These are phyloP conservation scores for Pangasianodon hypophthalmus DNA, from an alignment of 2,113 vertebrate species.

Conservation along the genomic window DNA sequence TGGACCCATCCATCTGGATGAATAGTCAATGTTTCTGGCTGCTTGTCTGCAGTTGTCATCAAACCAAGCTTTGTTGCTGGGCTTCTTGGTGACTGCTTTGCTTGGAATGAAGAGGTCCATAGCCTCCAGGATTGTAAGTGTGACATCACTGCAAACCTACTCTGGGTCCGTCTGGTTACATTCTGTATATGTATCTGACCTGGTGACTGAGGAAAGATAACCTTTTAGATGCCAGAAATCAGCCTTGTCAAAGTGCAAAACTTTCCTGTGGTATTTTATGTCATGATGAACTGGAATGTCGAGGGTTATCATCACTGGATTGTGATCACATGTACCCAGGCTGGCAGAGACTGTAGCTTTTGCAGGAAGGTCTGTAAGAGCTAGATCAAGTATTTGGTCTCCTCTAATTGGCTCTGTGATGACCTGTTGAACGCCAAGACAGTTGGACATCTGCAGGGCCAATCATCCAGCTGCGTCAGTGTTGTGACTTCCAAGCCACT, in stretches of 20 bases:
- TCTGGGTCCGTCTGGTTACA: neutral
- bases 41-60: neutral
- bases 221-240: too few species aligned
- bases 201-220: neutral
- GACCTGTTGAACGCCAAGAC: too few species aligned
- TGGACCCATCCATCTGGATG: neutral
- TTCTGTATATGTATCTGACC: too few species aligned
- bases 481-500: too few species aligned
- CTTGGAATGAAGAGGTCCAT: neutral
- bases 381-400: too few species aligned
- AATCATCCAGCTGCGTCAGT: too few species aligned
- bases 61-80: neutral
- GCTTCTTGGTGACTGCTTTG: neutral
- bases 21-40: neutral
- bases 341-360: too few species aligned
- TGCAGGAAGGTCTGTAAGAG: too few species aligned
- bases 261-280: neutral
- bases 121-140: neutral
- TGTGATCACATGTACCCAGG: neutral
- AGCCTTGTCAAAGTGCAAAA: neutral
- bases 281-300: neutral
- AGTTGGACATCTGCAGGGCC: too few species aligned
- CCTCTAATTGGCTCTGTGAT: too few species aligned
- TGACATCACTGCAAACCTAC: neutral
- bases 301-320: neutral